A percentile compares a stretch with the other conserved stretches of the same genome.
phyloP scores from a whole-genome alignment of 1,140 invertebrate species.

The Lycorma delicatula region DNA sequence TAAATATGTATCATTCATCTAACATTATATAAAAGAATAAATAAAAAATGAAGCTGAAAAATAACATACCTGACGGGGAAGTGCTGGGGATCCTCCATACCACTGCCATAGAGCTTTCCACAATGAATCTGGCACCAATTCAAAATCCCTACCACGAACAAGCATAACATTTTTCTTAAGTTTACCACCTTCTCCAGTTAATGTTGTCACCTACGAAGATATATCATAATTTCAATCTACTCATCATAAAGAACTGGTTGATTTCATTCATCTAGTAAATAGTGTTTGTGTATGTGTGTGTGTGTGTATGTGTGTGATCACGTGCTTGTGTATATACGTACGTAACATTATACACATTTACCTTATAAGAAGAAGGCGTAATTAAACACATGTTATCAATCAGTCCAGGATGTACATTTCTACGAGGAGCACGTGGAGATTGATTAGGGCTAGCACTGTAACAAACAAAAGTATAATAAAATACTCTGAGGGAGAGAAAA shows the following conservation, averaged over 20 bases:
- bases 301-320: too few relatives aligned
- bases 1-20: too few relatives aligned
- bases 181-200: conserved; percentile 81
- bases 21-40: too few relatives aligned
- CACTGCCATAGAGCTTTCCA: conserved; percentile 77
- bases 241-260: too few relatives aligned
- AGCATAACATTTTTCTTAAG: conserved; percentile 60
- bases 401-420: conserved; percentile 47
- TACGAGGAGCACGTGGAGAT: conserved; percentile 33
- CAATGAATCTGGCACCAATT: conserved; percentile 70
- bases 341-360: too few relatives aligned
- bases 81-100: conserved; percentile 72
- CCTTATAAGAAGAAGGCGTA: conserved; percentile 50
- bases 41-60: too few relatives aligned
- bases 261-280: too few relatives aligned
- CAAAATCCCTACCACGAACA: conserved; percentile 66
- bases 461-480: background rate
- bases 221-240: background rate
- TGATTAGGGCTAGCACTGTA: conserved; percentile 34
- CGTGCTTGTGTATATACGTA: too few relatives aligned
- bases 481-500: too few relatives aligned
- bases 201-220: conserved; percentile 38
- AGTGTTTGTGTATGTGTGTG: too few relatives aligned
- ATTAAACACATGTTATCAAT: conserved; percentile 69
- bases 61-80: conserved; percentile 63